Conservation (phyloP, 2,113 vertebrate genomes). For the Calcarius ornatus region DNA sequence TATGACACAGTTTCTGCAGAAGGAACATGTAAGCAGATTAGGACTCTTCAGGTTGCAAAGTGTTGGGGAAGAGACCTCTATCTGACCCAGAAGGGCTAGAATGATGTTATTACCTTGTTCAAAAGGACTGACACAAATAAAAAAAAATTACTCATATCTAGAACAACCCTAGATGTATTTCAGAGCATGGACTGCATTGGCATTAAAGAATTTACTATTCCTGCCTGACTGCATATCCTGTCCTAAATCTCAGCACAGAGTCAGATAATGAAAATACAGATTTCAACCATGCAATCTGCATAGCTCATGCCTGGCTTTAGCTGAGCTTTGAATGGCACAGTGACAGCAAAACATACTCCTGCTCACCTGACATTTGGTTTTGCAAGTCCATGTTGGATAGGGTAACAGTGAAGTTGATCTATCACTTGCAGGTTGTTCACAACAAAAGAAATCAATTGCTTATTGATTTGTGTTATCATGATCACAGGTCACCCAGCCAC, state of each 20-base stretch:
- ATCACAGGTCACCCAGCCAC: not conserved
- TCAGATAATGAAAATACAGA: not conserved
- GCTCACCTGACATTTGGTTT: not conserved
- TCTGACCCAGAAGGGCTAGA: not conserved
- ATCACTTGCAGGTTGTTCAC: not conserved
- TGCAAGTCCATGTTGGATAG: not conserved
- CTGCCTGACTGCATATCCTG: not conserved
- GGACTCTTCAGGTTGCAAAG: not conserved
- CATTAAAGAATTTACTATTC: not conserved
- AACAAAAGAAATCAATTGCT: slow-evolving; percentile 33
- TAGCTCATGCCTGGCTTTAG: not conserved
- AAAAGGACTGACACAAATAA: not conserved
- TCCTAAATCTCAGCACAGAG: not conserved
- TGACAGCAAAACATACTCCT: not conserved
- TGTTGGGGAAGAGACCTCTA: not conserved
- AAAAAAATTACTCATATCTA: not conserved
- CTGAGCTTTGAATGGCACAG: not conserved
- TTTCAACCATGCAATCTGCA: not conserved
- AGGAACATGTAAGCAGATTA: not conserved
- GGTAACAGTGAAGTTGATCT: not conserved
- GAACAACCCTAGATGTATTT: not conserved
- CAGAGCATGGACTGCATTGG: not conserved
- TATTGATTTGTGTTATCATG: slow-evolving; percentile 10
- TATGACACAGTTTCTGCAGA: not conserved
- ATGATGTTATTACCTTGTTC: not conserved